Base-by-base conservation (phyloP, 1,140 invertebrate species). In the Ceratina australensis region DNA sequence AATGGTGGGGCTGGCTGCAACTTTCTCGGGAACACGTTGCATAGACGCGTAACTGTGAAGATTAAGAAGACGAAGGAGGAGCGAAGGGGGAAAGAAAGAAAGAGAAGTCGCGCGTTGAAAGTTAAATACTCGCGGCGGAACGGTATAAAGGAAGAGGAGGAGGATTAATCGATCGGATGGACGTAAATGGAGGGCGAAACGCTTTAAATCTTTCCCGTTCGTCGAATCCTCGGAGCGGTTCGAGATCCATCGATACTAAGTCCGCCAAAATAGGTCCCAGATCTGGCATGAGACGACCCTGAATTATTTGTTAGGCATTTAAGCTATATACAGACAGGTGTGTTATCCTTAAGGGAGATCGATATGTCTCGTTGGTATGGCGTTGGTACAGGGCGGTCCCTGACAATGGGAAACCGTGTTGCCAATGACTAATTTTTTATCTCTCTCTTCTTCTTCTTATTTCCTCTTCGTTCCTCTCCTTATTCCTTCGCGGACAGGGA, bases 291-390 rank as follows among this genome's bases (percentile, higher is more conserved):
- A 81, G 86, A 87, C 84, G 87, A 88, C 86, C 84, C 84, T 85
- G 85, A 84, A 84, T 84, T 82, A 85, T 89, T 88, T 87, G 84
- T 89, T 86, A 88, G 88, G 87, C 89, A 89, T 89, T 89, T 84
- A 90, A 90, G 88, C 89, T 90, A 90, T 90, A 83, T 90, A 90
- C 89, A 90, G 84, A 87, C 82, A 86, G 86, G 86, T 74, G 71
- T 85, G 72, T 86, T 81, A 85, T 85, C 81, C 79, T 83, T 82
- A 86, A 85, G 78, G 77, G 86, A 87, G 87, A 87, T 89, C 89
- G 89, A 90, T 91, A 91, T 91, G 89, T 91, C 87, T 90, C 87
- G 86, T 89, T 90, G 89, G 81, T 42, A n/a, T 89, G 89, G 86
- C 85, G 83, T 86, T 85, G 85, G 84, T 86, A 81, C 83, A 81